phyloP scores from a whole-genome alignment of 2,113 vertebrate species.

The Capricornis sumatraensis region DNA sequence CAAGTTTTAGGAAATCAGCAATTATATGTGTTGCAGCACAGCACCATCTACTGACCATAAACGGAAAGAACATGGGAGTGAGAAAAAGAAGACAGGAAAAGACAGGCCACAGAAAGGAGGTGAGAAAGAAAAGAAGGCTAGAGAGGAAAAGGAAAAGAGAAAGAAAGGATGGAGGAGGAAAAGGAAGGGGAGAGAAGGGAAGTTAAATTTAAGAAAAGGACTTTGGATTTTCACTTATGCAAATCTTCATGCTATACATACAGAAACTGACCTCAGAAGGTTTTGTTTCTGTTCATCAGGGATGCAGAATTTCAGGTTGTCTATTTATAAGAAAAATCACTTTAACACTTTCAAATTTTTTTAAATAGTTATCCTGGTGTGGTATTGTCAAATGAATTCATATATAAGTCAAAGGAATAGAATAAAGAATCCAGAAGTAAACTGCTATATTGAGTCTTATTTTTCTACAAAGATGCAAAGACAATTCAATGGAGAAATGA shows the following conservation, averaged over 20 bases:
- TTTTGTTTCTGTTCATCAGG: background rate
- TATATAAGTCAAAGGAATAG: background rate
- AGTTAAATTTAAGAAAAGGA: background rate
- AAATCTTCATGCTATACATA: background rate
- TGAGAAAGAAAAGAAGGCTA: background rate
- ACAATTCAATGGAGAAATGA: background rate
- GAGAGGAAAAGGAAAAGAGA: background rate
- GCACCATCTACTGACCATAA: constrained; percentile 79
- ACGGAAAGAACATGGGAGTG: background rate
- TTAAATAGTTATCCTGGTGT: background rate
- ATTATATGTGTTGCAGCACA: constrained; percentile 72
- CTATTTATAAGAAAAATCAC: background rate
- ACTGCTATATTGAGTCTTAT: background rate
- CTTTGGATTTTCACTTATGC: background rate
- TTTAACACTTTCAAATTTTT: background rate
- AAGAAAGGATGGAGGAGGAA: no score
- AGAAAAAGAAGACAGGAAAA: background rate
- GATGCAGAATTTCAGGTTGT: background rate
- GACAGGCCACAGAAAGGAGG: background rate
- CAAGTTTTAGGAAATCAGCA: background rate
- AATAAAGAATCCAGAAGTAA: background rate
- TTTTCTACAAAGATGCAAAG: background rate
- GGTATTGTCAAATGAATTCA: background rate
- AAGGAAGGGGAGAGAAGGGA: background rate
- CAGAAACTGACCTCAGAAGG: background rate